Conservation (phyloP, 1,140 invertebrate genomes). For the Stratiolaelaps scimitus region DNA sequence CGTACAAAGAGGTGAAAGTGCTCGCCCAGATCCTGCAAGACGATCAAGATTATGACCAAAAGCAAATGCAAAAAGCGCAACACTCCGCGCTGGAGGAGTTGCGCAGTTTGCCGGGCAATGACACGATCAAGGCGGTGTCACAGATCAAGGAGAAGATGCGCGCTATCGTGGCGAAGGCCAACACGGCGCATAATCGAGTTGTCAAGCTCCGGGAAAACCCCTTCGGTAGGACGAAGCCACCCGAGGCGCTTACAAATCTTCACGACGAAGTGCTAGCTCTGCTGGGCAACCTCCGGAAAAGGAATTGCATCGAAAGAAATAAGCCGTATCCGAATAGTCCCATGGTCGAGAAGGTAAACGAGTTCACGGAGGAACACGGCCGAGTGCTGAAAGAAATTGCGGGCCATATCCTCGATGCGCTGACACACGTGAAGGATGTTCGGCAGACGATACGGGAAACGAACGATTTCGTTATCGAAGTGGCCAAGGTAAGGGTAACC, state of each 20-base stretch:
- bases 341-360: not conserved
- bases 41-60: slow-evolving; percentile 11
- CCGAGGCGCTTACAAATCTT: not conserved
- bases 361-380: not conserved
- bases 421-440: slow-evolving; percentile 3
- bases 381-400: slow-evolving; percentile 5
- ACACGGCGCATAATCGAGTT: not conserved
- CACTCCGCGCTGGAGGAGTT: slow-evolving; percentile 19
- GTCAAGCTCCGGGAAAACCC: slow-evolving; percentile 7
- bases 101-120: not conserved
- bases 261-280: not conserved
- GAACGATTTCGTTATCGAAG: not conserved
- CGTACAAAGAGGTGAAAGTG: slow-evolving; percentile 17
- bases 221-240: not conserved
- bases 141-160: slow-evolving; percentile 4
- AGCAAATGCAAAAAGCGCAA: not conserved
- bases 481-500: not conserved
- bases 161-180: not conserved
- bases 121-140: not conserved
- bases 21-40: not conserved
- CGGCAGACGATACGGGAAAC: not conserved
- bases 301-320: not conserved
- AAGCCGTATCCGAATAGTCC: not conserved
- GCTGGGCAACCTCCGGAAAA: not conserved
- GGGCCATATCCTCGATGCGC: not conserved